Conservation (phyloP, 2,113 vertebrate species). For the Anas platyrhynchos region DNA sequence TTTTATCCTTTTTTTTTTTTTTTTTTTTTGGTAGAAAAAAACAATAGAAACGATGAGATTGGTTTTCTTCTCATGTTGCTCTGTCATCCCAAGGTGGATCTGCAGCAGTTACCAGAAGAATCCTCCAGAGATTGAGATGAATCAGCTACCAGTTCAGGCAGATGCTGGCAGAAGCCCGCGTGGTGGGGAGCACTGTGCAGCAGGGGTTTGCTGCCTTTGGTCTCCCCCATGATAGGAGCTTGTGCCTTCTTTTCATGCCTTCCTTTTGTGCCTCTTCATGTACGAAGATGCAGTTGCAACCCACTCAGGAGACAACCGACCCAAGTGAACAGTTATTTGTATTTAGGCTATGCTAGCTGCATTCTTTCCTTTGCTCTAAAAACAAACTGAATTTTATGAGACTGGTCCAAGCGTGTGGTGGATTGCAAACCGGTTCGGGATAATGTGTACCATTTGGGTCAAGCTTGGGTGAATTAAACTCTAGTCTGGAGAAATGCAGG, state of each 20-base stretch:
- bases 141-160: slow-evolving; percentile 19
- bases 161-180: neutral
- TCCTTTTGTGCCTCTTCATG: neutral
- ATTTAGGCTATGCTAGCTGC: neutral
- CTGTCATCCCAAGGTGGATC: slow-evolving; percentile 50
- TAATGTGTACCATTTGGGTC: neutral
- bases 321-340: neutral
- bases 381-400: neutral
- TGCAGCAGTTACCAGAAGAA: slow-evolving; percentile 47
- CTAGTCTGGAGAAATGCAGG: neutral
- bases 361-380: neutral
- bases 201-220: neutral
- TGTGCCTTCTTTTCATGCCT: slow-evolving; percentile 7
- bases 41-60: neutral
- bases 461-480: neutral
- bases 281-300: neutral
- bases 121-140: slow-evolving; percentile 23
- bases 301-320: neutral
- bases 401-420: neutral
- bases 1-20: too few relatives aligned
- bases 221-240: neutral
- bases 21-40: too few relatives aligned
- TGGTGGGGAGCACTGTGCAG: neutral
- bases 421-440: neutral
- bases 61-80: slow-evolving; percentile 41